Evolutionary conservation across 2,888 invertebrate genomes (phyloP).

Genomic region (Prionchulus punctatus): DNA sequence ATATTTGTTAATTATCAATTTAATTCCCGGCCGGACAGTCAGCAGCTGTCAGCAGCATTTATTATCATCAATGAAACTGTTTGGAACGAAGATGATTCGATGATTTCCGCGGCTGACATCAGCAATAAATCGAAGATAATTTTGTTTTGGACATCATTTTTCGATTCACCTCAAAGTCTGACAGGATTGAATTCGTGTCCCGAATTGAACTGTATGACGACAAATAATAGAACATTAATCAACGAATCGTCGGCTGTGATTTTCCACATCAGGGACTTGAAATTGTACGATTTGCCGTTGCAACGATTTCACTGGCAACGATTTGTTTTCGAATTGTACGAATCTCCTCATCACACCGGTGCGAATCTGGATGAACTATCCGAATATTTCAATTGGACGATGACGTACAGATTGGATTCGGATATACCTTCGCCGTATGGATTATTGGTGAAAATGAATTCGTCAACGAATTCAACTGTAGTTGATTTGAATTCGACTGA

Average conservation of each 20-base stretch:
- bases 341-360: background rate
- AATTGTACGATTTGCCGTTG: background rate
- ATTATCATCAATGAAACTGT: too few species aligned
- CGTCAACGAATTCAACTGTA: background rate
- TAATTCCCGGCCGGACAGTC: too few species aligned
- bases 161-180: too few species aligned
- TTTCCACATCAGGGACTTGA: background rate
- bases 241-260: background rate
- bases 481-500: background rate
- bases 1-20: too few species aligned
- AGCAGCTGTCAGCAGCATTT: too few species aligned
- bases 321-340: background rate
- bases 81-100: too few species aligned
- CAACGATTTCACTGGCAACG: background rate
- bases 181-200: too few species aligned
- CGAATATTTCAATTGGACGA: background rate
- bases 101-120: too few species aligned
- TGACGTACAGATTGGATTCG: slow-evolving; percentile 3
- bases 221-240: background rate
- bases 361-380: too few species aligned
- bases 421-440: background rate
- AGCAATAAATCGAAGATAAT: too few species aligned
- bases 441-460: background rate
- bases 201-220: background rate
- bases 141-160: too few species aligned